Evolutionary conservation across 2,797 vertebrate species (phyloP), one percentile per base, ranked within the genome.

Genomic region (Poecilia picta): DNA sequence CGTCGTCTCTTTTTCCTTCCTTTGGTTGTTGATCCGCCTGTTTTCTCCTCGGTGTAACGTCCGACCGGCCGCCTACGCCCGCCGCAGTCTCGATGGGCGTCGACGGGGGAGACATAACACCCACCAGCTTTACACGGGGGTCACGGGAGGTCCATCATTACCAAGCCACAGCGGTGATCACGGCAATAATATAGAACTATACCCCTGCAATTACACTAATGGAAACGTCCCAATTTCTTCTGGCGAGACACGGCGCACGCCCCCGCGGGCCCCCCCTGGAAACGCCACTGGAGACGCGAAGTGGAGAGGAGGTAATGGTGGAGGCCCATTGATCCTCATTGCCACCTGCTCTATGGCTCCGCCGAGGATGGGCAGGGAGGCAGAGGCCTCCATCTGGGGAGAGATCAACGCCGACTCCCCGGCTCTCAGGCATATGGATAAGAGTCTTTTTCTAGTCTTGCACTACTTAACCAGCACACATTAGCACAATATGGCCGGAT

Each of bases 141-240:
- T 89, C 89, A 81, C 78, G 78, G 88, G 88, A 90, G 92, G 92
- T 93, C 89, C 80, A 43, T 93, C 93, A 85, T 94, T 92, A 93
- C 83, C 84, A 45, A 86, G 91, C 86, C 90, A 74, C 90, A 88
- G 84, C 75, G 87, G 90, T 91, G 91, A 92, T 92, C 91, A 90
- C 75, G 86, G 92, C 90, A 91, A 93, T 93, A 93, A 94, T 90
- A 92, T 88, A 86, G 90, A 93, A 95, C 92, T 89, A 93, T 92
- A 93, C 92, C 91, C 41, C 41, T 89, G 93, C 93, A 95, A 94
- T 94, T 95, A 95, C 89, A 90, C 92, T 94, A 93, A 93, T 93
- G 94, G 93, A 94, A 93, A 87, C 82, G 88, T 90, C 89, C 89
- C 91, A 78, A 79, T 90, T 85, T 86, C 87, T 86, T 87, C 87